Evolutionary conservation across 37 sponge, comb jelly and placozoan genomes (phyloP), one percentile per base, ranked within the genome.

Genomic region (Halichondria panicea): DNA sequence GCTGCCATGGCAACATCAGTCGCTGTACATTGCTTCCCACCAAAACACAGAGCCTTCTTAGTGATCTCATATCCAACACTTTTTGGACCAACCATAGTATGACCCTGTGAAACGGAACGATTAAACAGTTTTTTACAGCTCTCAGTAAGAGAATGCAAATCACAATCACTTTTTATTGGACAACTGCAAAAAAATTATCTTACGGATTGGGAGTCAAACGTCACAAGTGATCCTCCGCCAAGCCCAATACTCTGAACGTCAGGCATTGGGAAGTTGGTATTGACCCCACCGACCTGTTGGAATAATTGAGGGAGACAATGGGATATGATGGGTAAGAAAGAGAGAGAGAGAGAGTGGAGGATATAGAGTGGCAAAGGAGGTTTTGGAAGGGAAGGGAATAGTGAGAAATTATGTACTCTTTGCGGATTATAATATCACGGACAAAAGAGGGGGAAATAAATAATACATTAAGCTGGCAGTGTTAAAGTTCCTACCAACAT

Each of bases 1-100:
- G 90, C 83, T 55, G 86, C 87, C 38, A 93, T 70, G 63, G 94
- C 94, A 75, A 93, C 63, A 68, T 93, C 94, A 37, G 90, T 89
- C 3, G 87, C 61, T 0, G 94, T 93, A 30, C 79, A 65, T 30
- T 44, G 45, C 35, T 72, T 54, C 18, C 94, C 94, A 61, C 94
- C 94, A 70, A 89, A 93, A 44, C 82, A 84, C 37, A 84, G 77
- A 8, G 83, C 87, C 57, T 81, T 68, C 11, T 35, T 5, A 21
- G 42, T 68, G 39, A 89, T 28, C 38, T 56, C 28, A 43, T 73
- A 73, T 6, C 70, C 87, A 45, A 89, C 94, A 77, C 94, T 89
- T 4, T 78, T 58, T 22, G 88, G 94, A 22, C 90, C 94, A 9
- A 93, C 75, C 7, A 19, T 41, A 22, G 82, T 66, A 34, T 37